These are phyloP conservation scores for Ceyx melanurus DNA, from an alignment of 2,113 vertebrate species.

Conservation along the genomic window DNA sequence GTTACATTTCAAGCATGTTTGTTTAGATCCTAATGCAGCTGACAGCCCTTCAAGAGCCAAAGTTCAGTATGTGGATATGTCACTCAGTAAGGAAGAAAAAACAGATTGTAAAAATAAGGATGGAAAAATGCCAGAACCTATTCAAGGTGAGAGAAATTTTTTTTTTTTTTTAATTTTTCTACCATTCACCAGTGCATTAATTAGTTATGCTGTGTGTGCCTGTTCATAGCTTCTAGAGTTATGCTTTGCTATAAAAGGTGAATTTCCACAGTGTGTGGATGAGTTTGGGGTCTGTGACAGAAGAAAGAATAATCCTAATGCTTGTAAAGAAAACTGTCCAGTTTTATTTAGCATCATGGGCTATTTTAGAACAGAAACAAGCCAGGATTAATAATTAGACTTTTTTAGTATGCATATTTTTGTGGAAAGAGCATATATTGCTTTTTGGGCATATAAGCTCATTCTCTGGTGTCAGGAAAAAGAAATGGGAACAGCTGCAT, in stretches of 20 bases:
- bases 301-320: neutral
- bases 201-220: neutral
- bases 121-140: neutral
- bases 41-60: constrained; percentile 18
- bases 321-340: neutral
- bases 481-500: neutral
- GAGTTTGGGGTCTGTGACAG: neutral
- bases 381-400: neutral
- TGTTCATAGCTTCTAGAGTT: neutral
- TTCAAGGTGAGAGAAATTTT: neutral
- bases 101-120: neutral
- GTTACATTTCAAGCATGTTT: constrained; percentile 9
- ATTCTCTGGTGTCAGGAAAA: neutral
- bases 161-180: neutral
- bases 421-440: neutral
- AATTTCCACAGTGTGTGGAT: neutral
- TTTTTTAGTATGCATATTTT: neutral
- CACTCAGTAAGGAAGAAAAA: neutral
- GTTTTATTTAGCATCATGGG: neutral
- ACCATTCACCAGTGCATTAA: neutral
- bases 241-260: neutral
- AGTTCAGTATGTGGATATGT: neutral
- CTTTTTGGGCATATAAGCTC: neutral
- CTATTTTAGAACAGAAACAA: neutral
- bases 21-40: neutral